Percentiles rank a stretch among this genome's conserved stretches.
Evolutionary conservation across 2,797 vertebrate genomes (phyloP).

Genomic region (Spinibarbus caldwelli): DNA sequence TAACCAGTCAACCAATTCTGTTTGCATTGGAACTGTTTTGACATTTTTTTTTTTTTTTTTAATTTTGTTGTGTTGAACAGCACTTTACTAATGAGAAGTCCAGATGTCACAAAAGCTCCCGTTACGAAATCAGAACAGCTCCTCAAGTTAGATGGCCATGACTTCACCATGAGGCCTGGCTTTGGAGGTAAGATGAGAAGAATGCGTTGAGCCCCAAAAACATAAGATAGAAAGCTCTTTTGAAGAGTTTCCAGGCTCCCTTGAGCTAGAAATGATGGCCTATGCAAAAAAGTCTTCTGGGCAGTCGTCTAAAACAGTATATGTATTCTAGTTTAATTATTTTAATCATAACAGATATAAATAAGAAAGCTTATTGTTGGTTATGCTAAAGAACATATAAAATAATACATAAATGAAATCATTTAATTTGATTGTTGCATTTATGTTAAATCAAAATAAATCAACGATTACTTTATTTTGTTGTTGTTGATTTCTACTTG

Average conservation of each 20-base stretch:
- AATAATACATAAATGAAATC: not conserved
- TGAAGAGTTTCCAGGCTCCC: not conserved
- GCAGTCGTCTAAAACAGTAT: too few species aligned
- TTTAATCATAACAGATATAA: not conserved
- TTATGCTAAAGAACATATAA: not conserved
- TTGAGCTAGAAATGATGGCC: not conserved
- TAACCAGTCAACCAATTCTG: not conserved
- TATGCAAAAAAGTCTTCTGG: too few species aligned
- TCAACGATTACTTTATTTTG: not conserved
- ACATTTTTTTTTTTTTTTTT: not conserved
- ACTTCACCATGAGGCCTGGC: constrained; percentile 94
- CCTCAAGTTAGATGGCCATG: constrained; percentile 88
- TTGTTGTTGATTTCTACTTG: not conserved
- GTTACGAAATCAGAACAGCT: constrained; percentile 88
- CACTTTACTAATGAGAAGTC: constrained; percentile 83
- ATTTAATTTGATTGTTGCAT: not conserved
- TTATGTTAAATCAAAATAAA: not conserved
- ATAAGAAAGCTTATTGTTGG: not conserved
- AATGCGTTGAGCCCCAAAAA: not conserved
- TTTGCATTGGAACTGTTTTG: not conserved
- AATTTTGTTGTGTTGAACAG: constrained; percentile 66
- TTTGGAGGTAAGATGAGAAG: constrained; percentile 86
- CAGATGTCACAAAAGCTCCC: constrained; percentile 88
- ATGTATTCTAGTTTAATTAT: not conserved
- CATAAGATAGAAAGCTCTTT: not conserved